phyloP scores from a whole-genome alignment of 2,113 vertebrate genomes.

The Eira barbara region DNA sequence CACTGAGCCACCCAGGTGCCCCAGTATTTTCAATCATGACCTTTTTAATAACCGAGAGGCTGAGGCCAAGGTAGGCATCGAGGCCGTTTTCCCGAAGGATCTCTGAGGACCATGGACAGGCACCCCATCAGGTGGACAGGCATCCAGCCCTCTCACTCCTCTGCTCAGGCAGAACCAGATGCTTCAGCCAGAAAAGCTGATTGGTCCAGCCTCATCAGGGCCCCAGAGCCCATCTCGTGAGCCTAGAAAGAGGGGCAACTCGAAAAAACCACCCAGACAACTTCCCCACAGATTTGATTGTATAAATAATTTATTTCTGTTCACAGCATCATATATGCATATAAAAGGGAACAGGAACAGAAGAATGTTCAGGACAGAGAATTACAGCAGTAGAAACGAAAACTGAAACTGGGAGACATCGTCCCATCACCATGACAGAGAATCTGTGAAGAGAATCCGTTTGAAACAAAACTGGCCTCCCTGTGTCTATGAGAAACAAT shows the following conservation, averaged over 20 bases:
- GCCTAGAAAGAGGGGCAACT: neutral
- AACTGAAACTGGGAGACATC: conserved; percentile 21
- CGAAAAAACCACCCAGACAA: conserved; percentile 9
- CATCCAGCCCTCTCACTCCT: neutral
- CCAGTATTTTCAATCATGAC: neutral
- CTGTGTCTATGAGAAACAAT: neutral
- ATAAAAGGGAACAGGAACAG: conserved; percentile 61
- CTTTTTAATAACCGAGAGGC: neutral
- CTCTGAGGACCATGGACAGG: neutral
- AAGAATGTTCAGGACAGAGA: conserved; percentile 44
- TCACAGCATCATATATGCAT: conserved; percentile 81
- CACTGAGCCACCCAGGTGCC: too few relatives aligned
- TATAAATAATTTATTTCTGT: conserved; percentile 87
- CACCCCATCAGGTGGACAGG: accelerated
- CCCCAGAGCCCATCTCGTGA: neutral
- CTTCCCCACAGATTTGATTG: conserved; percentile 65
- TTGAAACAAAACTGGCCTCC: conserved; percentile 33
- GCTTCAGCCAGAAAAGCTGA: neutral
- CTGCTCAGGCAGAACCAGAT: neutral
- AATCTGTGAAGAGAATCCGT: neutral
- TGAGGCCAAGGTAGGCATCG: too few relatives aligned
- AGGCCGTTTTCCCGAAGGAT: neutral
- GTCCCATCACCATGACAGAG: conserved; percentile 57
- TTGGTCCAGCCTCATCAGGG: accelerated
- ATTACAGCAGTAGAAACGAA: conserved; percentile 40